These are phyloP conservation scores for Mola mola DNA, from an alignment of 2,113 vertebrate species.

Conservation along the genomic window DNA sequence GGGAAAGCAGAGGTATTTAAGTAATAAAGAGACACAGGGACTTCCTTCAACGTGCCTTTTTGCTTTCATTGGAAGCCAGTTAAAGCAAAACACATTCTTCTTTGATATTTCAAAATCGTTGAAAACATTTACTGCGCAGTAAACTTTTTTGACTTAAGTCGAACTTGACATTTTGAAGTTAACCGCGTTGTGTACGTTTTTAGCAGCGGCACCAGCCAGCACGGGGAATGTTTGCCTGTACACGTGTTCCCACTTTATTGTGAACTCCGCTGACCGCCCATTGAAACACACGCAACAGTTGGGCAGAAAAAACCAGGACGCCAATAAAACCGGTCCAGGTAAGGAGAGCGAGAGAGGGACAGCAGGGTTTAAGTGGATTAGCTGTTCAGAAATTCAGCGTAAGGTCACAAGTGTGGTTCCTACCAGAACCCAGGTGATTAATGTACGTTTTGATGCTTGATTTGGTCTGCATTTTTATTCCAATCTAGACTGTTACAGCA, in stretches of 20 bases:
- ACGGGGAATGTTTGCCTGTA: slow-evolving; percentile 52
- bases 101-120: slow-evolving; percentile 26
- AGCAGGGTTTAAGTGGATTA: slow-evolving; percentile 5
- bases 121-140: slow-evolving; percentile 18
- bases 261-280: slow-evolving; percentile 60
- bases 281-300: slow-evolving; percentile 35
- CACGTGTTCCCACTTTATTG: slow-evolving; percentile 67
- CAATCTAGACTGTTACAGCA: too few species aligned
- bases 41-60: slow-evolving; percentile 25
- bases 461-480: too few species aligned
- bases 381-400: background rate
- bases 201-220: slow-evolving; percentile 48
- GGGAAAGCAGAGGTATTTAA: too few species aligned
- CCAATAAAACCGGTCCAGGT: slow-evolving; percentile 44
- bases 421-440: background rate
- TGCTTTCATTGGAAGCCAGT: slow-evolving; percentile 22
- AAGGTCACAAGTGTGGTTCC: background rate
- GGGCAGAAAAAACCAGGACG: slow-evolving; percentile 40
- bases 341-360: background rate
- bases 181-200: slow-evolving; percentile 45
- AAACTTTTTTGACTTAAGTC: slow-evolving; percentile 34
- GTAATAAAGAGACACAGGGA: background rate
- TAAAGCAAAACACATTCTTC: slow-evolving; percentile 38
- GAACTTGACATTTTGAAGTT: slow-evolving; percentile 46
- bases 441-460: slow-evolving; percentile 7